A percentile compares a stretch with the other conserved stretches of the same genome.
Conservation (phyloP, 1,140 invertebrate species). For the Brachionus koreanus region DNA sequence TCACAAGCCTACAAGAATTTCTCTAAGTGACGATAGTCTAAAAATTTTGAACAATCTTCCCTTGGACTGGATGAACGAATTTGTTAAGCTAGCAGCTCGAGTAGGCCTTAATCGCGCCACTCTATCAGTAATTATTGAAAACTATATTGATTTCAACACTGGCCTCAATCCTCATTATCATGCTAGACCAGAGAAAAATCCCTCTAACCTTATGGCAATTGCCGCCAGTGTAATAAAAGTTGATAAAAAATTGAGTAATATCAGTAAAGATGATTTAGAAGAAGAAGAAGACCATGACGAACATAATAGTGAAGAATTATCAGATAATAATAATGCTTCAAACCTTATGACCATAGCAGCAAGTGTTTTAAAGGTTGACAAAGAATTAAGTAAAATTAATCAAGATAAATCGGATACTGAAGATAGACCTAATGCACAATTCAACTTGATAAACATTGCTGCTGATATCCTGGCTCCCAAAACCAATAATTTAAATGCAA, state of each 20-base stretch:
- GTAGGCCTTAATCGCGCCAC: neutral
- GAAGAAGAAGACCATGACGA: neutral
- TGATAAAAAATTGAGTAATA: slow-evolving; percentile 11
- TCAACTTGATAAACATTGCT: neutral
- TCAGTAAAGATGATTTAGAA: neutral
- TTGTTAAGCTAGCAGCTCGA: neutral
- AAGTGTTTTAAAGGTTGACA: slow-evolving; percentile 6
- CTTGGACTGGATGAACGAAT: slow-evolving; percentile 35
- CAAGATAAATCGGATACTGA: neutral
- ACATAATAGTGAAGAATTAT: too few species aligned
- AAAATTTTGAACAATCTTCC: slow-evolving; percentile 26
- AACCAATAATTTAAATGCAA: neutral
- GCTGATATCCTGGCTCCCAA: neutral
- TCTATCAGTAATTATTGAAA: slow-evolving; percentile 13
- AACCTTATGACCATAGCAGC: slow-evolving; percentile 29
- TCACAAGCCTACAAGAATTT: neutral
- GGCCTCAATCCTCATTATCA: slow-evolving; percentile 21
- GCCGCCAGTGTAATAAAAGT: neutral
- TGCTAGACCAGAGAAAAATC: neutral
- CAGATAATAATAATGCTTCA: neutral
- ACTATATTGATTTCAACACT: slow-evolving; percentile 36
- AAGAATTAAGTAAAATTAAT: neutral
- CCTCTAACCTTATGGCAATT: slow-evolving; percentile 11
- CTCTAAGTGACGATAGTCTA: neutral
- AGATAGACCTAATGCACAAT: neutral